Conservation (phyloP, 1,140 invertebrate species). For the Ericerus pela region DNA sequence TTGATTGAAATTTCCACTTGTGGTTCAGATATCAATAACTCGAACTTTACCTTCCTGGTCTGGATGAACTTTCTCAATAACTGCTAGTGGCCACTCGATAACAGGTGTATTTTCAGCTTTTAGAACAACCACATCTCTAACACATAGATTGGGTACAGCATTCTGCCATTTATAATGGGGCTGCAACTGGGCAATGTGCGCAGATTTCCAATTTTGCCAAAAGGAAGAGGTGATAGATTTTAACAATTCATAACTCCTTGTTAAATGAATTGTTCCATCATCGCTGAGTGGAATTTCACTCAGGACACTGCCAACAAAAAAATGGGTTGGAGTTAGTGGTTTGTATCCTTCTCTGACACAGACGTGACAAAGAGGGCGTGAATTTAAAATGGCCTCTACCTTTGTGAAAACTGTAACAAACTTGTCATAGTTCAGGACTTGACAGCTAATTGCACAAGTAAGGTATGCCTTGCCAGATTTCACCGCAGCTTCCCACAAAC, state of each 20-base stretch:
- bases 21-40: background rate
- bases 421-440: conserved; percentile 25
- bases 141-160: background rate
- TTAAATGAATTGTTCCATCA: background rate
- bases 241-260: background rate
- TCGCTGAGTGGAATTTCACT: background rate
- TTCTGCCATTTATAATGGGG: background rate
- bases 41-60: background rate
- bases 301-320: conserved; percentile 20
- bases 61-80: background rate
- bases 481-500: conserved; percentile 25
- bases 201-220: background rate
- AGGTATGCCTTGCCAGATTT: conserved; percentile 21
- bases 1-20: background rate
- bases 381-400: conserved; percentile 27
- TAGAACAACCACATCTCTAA: background rate
- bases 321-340: conserved; percentile 26
- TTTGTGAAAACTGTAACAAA: conserved; percentile 24
- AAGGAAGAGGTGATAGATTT: background rate
- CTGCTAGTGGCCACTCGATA: background rate
- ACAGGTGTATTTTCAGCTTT: background rate
- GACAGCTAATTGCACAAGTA: conserved; percentile 13
- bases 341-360: conserved; percentile 20
- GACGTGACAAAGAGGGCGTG: conserved; percentile 21
- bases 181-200: background rate